phyloP scores from a whole-genome alignment of 2,888 invertebrate genomes.

The Tryphoninae sp. region DNA sequence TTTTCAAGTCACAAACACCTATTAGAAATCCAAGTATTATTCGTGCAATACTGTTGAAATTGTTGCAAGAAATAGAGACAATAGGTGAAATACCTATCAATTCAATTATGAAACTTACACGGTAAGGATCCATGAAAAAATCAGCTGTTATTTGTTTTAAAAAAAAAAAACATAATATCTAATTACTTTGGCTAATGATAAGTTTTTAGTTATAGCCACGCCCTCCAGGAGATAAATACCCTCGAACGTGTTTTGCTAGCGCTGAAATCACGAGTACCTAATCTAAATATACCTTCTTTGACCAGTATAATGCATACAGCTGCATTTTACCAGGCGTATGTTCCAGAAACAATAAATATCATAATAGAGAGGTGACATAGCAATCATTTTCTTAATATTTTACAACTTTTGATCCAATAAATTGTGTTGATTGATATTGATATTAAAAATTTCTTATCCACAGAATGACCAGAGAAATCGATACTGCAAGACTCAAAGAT shows the following conservation, averaged over 20 bases:
- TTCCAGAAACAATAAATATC: slow-evolving; percentile 81
- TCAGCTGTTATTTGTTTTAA: background rate
- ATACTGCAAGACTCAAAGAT: slow-evolving; percentile 86
- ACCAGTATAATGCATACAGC: slow-evolving; percentile 87
- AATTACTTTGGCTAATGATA: too few relatives aligned
- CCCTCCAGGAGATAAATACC: background rate
- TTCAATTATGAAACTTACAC: slow-evolving; percentile 84
- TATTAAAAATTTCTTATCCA: slow-evolving; percentile 18
- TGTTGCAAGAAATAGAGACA: slow-evolving; percentile 82
- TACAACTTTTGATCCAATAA: too few relatives aligned
- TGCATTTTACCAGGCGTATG: slow-evolving; percentile 82
- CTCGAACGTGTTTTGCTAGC: slow-evolving; percentile 47
- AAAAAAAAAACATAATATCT: too few relatives aligned
- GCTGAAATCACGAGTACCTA: slow-evolving; percentile 82
- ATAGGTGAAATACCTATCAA: slow-evolving; percentile 87
- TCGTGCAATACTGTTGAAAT: slow-evolving; percentile 82
- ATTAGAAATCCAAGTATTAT: slow-evolving; percentile 83
- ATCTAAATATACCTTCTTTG: slow-evolving; percentile 85
- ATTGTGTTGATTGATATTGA: background rate
- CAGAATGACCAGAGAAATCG: slow-evolving; percentile 82
- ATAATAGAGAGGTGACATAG: slow-evolving; percentile 81
- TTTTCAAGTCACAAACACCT: slow-evolving; percentile 88
- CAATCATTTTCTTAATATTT: background rate
- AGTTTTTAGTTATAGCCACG: slow-evolving; percentile 66
- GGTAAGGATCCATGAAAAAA: slow-evolving; percentile 61